A percentile compares a stretch with the other conserved stretches of the same genome.
Conservation (phyloP, 2,797 vertebrate genomes). For the Psittacula echo region DNA sequence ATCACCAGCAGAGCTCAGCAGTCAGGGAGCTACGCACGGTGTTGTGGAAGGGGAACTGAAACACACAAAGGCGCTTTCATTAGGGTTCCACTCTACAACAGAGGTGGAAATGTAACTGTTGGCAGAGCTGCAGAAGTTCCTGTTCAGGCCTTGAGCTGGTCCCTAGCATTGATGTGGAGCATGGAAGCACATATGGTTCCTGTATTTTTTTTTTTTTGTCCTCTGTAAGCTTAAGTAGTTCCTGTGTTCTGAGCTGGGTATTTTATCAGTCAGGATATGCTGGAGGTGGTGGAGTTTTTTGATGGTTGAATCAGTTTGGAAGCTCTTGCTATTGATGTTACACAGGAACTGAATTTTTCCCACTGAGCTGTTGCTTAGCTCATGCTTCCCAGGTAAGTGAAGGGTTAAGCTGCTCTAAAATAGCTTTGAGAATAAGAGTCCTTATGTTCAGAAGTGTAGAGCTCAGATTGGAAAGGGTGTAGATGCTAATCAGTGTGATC, state of each 20-base stretch:
- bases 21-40: accelerated
- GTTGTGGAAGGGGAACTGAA: not conserved
- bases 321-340: not conserved
- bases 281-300: not conserved
- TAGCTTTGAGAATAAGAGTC: not conserved
- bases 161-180: not conserved
- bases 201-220: not conserved
- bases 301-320: not conserved
- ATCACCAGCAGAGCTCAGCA: not conserved
- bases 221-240: not conserved
- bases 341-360: not conserved
- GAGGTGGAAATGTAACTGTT: not conserved
- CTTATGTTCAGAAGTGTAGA: not conserved
- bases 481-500: not conserved
- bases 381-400: not conserved
- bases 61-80: not conserved
- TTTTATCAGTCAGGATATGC: not conserved
- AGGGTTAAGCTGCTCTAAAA: not conserved
- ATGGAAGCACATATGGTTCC: accelerated
- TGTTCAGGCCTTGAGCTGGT: not conserved
- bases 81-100: not conserved
- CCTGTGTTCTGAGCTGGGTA: not conserved
- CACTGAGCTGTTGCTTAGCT: not conserved
- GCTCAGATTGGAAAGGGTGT: not conserved
- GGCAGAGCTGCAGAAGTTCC: not conserved